Evolutionary conservation across 2,888 invertebrate species (phyloP).

Genomic region (Carcina quercana): DNA sequence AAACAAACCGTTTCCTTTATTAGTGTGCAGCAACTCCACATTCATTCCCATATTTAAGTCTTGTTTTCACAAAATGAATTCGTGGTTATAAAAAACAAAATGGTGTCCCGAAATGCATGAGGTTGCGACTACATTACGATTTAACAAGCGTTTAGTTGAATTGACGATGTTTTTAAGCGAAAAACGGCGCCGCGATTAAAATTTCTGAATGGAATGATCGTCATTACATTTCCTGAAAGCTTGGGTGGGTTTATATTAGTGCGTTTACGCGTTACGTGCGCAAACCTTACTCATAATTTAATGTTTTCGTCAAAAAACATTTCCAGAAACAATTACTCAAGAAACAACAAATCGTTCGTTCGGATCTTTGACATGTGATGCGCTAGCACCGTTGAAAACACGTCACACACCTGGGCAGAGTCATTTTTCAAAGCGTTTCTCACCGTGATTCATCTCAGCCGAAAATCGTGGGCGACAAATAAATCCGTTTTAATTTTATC

Average conservation of each 20-base stretch:
- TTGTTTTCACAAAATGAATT: not conserved
- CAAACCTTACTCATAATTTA: slow-evolving; percentile 2
- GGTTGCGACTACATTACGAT: not conserved
- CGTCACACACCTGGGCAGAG: slow-evolving; percentile 37
- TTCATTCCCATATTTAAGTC: not conserved
- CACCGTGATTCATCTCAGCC: slow-evolving; percentile 28
- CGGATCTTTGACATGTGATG: slow-evolving; percentile 2
- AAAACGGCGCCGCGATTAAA: slow-evolving; percentile 6
- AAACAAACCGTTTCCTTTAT: slow-evolving; percentile 37
- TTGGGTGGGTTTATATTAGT: too few relatives aligned
- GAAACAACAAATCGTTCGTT: slow-evolving; percentile 17
- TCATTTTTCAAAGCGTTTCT: slow-evolving; percentile 34
- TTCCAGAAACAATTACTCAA: slow-evolving; percentile 10
- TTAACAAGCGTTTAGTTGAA: slow-evolving; percentile 1
- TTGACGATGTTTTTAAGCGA: slow-evolving; percentile 2
- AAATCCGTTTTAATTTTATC: slow-evolving; percentile 51
- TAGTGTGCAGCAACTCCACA: slow-evolving; percentile 27
- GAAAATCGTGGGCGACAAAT: slow-evolving; percentile 46
- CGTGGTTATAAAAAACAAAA: not conserved
- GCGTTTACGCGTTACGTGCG: not conserved
- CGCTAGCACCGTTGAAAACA: slow-evolving; percentile 20
- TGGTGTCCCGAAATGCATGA: slow-evolving; percentile 7
- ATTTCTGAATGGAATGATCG: slow-evolving; percentile 3
- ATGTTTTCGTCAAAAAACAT: slow-evolving; percentile 2
- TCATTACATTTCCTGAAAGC: slow-evolving; percentile 4